A percentile compares a stretch with the other conserved stretches of the same genome.
Conservation (phyloP, 2,113 vertebrate genomes). For the Fukomys damarensis region DNA sequence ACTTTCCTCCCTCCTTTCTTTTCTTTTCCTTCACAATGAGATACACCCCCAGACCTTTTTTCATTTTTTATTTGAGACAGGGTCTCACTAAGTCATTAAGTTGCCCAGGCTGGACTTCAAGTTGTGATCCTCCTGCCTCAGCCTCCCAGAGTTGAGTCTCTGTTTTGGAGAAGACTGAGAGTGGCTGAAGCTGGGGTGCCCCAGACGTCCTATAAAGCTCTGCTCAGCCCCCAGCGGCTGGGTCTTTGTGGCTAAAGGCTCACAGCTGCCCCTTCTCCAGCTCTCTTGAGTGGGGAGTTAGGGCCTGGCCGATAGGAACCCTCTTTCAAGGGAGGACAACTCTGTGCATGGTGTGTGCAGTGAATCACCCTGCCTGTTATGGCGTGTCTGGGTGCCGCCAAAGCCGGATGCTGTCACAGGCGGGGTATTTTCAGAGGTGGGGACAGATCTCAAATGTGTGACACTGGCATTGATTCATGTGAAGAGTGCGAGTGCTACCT, state of each 20-base stretch:
- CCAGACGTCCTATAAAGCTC: no score
- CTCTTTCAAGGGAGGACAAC: background rate
- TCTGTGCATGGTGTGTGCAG: no score
- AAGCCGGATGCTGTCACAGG: no score
- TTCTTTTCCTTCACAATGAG: background rate
- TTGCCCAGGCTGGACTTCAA: background rate
- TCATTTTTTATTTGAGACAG: background rate
- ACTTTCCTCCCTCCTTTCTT: no score
- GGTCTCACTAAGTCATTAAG: background rate
- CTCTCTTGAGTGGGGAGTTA: background rate
- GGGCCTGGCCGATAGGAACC: background rate
- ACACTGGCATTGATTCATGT: no score
- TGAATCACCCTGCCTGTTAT: no score
- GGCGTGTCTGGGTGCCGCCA: no score
- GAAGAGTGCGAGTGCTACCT: no score
- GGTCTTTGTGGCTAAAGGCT: background rate
- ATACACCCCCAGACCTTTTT: background rate
- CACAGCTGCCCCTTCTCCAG: background rate
- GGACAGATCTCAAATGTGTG: no score
- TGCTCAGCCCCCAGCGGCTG: background rate
- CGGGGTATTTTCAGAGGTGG: no score
- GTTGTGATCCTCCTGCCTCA: background rate
- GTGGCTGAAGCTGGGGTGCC: background rate
- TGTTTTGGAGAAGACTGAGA: background rate
- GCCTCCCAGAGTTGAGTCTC: background rate